phyloP scores from a whole-genome alignment of 2,113 vertebrate genomes.

The Cinclus mexicanus region DNA sequence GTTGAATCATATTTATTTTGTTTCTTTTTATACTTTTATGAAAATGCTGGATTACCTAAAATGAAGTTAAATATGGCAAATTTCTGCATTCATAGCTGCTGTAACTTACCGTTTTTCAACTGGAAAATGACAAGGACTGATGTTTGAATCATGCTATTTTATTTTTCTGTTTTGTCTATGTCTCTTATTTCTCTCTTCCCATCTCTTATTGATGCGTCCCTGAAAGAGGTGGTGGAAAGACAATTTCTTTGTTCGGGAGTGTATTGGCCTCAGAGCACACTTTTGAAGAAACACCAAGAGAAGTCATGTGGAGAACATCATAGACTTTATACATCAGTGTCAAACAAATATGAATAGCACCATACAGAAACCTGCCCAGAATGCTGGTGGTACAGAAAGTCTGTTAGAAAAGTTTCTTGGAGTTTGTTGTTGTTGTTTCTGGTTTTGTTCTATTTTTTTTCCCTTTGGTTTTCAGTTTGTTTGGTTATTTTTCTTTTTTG shows the following conservation, averaged over 20 bases:
- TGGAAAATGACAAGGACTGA: neutral
- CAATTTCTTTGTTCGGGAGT: neutral
- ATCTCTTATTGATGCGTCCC: neutral
- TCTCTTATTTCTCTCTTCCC: neutral
- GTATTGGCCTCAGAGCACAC: neutral
- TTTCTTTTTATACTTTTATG: neutral
- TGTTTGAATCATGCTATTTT: neutral
- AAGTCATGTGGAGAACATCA: neutral
- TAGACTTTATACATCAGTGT: neutral
- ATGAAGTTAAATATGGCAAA: neutral
- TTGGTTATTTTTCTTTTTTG: neutral
- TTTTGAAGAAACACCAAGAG: constrained; percentile 27
- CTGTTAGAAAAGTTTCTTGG: neutral
- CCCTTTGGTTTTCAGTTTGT: neutral
- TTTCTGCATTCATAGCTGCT: neutral
- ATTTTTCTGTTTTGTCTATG: neutral
- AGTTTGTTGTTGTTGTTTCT: neutral
- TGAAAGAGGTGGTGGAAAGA: neutral
- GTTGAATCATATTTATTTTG: neutral
- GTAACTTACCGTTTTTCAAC: neutral
- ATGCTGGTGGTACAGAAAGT: neutral
- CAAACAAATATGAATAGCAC: neutral
- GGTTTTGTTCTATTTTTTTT: neutral
- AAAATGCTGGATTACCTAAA: neutral
- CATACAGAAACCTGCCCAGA: neutral